phyloP scores from a whole-genome alignment of 2,113 vertebrate species.

The Rattus norvegicus region DNA sequence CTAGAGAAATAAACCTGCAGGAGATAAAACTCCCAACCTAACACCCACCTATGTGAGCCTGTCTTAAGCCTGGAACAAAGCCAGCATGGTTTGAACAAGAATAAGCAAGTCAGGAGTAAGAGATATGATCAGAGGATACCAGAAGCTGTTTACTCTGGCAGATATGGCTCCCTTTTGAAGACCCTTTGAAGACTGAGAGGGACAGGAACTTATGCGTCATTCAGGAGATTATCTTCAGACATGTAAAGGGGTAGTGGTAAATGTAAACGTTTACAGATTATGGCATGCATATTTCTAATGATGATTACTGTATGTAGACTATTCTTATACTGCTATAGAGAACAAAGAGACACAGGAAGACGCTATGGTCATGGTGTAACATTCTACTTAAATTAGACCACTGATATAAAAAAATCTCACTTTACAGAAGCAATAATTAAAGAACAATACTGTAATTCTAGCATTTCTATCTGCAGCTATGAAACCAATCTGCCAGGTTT shows the following conservation, averaged over 20 bases:
- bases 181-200: not conserved
- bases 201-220: not conserved
- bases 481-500: constrained; percentile 9
- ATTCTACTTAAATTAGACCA: not conserved
- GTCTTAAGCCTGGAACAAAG: not conserved
- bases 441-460: not conserved
- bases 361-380: not conserved
- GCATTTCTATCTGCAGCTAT: not conserved
- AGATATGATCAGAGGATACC: not conserved
- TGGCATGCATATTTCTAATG: not conserved
- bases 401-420: not conserved
- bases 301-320: too few relatives aligned
- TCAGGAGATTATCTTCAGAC: not conserved
- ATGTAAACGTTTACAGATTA: not conserved
- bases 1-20: not conserved
- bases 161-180: not conserved
- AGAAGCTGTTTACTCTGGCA: not conserved
- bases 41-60: not conserved
- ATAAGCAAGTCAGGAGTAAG: not conserved
- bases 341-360: not conserved
- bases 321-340: not conserved
- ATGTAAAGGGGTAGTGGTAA: not conserved
- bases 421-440: not conserved
- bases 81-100: not conserved
- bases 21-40: not conserved